Evolutionary conservation across 2,888 invertebrate species (phyloP), one percentile per base, ranked within the genome.

Genomic region (Eupsilia transversa): DNA sequence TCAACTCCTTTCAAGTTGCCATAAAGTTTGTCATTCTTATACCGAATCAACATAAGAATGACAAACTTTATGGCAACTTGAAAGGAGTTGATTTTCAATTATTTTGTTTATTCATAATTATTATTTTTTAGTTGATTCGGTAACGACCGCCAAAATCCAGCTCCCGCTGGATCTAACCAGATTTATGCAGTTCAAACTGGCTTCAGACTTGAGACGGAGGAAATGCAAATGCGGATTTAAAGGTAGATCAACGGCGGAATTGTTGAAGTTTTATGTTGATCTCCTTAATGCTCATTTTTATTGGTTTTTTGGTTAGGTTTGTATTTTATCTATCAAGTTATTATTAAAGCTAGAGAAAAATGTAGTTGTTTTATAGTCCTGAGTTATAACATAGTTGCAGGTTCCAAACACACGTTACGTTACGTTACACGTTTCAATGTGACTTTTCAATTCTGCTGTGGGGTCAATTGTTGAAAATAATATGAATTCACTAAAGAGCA

Each of bases 131-230:
- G 74, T 71, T 72, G 83, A 83, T 74, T 79, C 79, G 63, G 85
- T 86, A 83, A 86, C 84, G 83, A 84, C 85, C 86, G 76, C 77
- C 84, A 63, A 84, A 91, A 90, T 90, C 90, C 87, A 85, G 83
- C 80, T 75, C 75, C 83, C 79, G 80, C 84, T 82, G 89, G 91
- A 91, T 93, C 87, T 88, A 89, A 90, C 91, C 79, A 89, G 92
- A 92, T 92, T 92, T 92, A 91, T 92, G 89, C 91, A 90, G 90
- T 91, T 90, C 85, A 87, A 87, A 87, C 87, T 83, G 83, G 86
- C 86, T 89, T 83, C 83, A 83, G 77, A 79, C 82, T 81, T 67
- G 78, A 84, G 87, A 85, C 83, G 84, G 67, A 80, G 86, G 75
- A 89, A 87, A 91, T 91, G 91, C 91, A 91, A 92, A 92, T 91